Percentiles rank a stretch among this genome's conserved stretches.
Evolutionary conservation across 2,888 invertebrate genomes (phyloP).

Genomic region (Hirtodrosophila histrioides): DNA sequence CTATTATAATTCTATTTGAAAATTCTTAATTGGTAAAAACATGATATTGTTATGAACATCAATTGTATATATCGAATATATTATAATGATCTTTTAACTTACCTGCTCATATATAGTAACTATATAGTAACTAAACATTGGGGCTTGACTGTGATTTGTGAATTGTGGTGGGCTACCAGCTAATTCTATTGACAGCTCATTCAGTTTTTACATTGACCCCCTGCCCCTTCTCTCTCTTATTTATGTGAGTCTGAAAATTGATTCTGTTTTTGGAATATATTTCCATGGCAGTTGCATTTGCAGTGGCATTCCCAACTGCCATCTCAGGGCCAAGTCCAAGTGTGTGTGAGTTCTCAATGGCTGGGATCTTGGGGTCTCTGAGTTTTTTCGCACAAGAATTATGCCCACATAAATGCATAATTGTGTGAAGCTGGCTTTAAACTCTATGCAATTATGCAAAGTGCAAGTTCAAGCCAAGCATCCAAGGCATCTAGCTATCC

Average conservation of each 20-base stretch:
- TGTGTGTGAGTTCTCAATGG: conserved; percentile 46
- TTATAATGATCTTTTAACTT: too few species aligned
- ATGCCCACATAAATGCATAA: conserved; percentile 64
- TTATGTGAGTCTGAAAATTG: conserved; percentile 39
- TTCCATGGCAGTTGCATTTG: conserved; percentile 25
- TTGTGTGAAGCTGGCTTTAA: conserved; percentile 59
- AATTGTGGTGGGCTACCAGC: conserved; percentile 12
- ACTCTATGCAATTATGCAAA: conserved; percentile 68
- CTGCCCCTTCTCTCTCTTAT: background rate
- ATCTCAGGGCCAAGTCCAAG: conserved; percentile 52
- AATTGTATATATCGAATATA: too few species aligned
- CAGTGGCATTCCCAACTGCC: conserved; percentile 14
- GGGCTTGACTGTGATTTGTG: background rate
- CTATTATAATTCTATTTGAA: too few species aligned
- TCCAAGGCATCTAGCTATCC: conserved; percentile 13
- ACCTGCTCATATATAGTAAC: too few species aligned
- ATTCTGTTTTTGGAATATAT: conserved; percentile 29
- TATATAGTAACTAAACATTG: background rate
- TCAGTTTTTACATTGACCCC: background rate
- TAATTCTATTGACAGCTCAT: conserved; percentile 24
- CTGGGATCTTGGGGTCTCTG: conserved; percentile 17
- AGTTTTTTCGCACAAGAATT: conserved; percentile 61
- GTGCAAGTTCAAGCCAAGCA: conserved; percentile 67
- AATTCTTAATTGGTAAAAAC: too few species aligned
- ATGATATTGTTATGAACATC: too few species aligned